Percentiles rank a stretch among this genome's conserved stretches.
These are phyloP conservation scores for Syrmaticus mikado DNA, from an alignment of 2,113 vertebrate species.

Conservation along the genomic window DNA sequence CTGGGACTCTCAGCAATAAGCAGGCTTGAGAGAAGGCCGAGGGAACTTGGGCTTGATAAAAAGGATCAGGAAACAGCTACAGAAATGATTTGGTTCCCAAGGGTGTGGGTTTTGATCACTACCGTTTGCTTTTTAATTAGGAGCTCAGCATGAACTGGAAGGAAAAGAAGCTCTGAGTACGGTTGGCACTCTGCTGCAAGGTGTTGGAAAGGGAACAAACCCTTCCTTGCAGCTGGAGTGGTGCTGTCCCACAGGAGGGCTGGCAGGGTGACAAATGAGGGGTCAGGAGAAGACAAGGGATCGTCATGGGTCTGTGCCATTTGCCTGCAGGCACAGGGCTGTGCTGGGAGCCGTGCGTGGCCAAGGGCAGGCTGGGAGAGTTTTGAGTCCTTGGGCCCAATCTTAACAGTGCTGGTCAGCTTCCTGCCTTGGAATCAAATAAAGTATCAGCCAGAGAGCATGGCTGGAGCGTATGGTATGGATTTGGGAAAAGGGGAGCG, in stretches of 20 bases:
- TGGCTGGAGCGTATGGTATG: too few species aligned
- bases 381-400: accelerated
- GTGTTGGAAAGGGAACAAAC: neutral
- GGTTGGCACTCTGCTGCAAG: accelerated
- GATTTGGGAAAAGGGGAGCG: neutral
- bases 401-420: neutral
- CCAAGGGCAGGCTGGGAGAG: neutral
- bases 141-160: neutral
- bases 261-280: neutral
- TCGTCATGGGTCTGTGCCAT: accelerated
- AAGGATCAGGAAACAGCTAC: neutral
- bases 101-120: accelerated
- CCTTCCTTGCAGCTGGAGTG: neutral
- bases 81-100: neutral
- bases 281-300: accelerated
- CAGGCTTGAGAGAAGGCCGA: neutral
- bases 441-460: neutral
- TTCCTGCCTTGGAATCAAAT: neutral
- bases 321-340: neutral
- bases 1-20: neutral
- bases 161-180: accelerated
- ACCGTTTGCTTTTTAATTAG: neutral
- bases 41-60: neutral
- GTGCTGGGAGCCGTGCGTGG: neutral
- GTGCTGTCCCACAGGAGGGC: neutral